Evolutionary conservation across 2,888 invertebrate genomes (phyloP).

Genomic region (Acholoe squamosa): DNA sequence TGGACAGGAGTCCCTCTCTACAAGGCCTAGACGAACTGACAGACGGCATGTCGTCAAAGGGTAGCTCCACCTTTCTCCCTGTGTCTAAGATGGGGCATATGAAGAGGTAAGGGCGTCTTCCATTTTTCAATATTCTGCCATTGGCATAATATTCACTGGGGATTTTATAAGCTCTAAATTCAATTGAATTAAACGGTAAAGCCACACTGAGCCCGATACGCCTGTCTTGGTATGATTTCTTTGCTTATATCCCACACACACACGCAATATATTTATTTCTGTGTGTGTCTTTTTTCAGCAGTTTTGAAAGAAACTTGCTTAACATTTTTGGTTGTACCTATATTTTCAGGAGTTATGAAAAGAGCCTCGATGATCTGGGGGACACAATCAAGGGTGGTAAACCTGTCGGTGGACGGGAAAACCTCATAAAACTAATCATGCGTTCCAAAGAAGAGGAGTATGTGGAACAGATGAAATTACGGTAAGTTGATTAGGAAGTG

Average conservation of each 20-base stretch:
- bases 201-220: too few relatives aligned
- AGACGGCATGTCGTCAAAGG: neutral
- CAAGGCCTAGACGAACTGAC: neutral
- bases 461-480: constrained; percentile 52
- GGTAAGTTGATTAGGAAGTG: constrained; percentile 57
- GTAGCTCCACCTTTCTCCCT: neutral
- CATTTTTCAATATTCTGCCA: too few relatives aligned
- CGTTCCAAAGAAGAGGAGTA: constrained; percentile 68
- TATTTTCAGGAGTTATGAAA: constrained; percentile 63
- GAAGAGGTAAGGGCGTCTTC: neutral
- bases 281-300: too few relatives aligned
- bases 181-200: neutral
- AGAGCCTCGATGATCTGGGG: constrained; percentile 56
- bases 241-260: too few relatives aligned
- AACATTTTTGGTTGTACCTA: neutral
- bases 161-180: neutral
- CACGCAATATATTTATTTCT: too few relatives aligned
- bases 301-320: too few relatives aligned
- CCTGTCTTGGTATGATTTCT: too few relatives aligned
- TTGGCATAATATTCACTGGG: neutral
- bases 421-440: constrained; percentile 67
- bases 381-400: constrained; percentile 33
- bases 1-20: neutral
- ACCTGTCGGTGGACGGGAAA: constrained; percentile 64
- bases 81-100: neutral